Evolutionary conservation across 1,140 invertebrate species (phyloP), one percentile per base, ranked within the genome.

Genomic region (Aphis craccivora): DNA sequence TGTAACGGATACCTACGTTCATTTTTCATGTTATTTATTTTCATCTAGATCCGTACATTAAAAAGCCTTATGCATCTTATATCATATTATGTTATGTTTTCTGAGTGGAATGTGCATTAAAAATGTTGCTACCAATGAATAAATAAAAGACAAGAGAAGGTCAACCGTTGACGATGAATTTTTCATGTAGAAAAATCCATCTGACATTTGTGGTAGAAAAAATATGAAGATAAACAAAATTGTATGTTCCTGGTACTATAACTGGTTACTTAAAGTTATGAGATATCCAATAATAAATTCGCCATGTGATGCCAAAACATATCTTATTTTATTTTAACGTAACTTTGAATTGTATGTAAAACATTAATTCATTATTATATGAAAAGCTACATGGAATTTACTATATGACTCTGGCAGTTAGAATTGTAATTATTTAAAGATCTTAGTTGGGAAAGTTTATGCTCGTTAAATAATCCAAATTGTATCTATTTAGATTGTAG

Each of bases 281-380:
- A 87, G 43, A 30, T 48, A 87, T 87, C 86, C 30, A 51, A 87
- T 51, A 45, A 51, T 87, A 35, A 87, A 87, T 87, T 87, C 86
- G 7, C 43, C 86, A 8, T 35, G 11, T 20, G 25, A 87, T n/a
- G 45, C 14, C 25, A 87, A 45, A 43, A 84, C 37, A 25, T 25
- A 84, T 22, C 35, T 23, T 37, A 84, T 40, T 0, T 84, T 43
- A 43, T 84, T 67, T 11, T 84, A 87, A 51, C 30, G 86, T 18
- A 20, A 9, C 14, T 87, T 45, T 22, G 40, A 18, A 45, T 45
- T 48, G 40, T 45, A 43, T 25, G 43, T 40, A 83, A 40, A 40
- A 6, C 14, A 37, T 83, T 22, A 43, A 43, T 40, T 40, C 81
- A 25, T 25, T 40, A 40, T 43, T 84, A 84, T 11, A 23, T 25